phyloP scores from a whole-genome alignment of 2,888 invertebrate species.

The Eulithis testata region DNA sequence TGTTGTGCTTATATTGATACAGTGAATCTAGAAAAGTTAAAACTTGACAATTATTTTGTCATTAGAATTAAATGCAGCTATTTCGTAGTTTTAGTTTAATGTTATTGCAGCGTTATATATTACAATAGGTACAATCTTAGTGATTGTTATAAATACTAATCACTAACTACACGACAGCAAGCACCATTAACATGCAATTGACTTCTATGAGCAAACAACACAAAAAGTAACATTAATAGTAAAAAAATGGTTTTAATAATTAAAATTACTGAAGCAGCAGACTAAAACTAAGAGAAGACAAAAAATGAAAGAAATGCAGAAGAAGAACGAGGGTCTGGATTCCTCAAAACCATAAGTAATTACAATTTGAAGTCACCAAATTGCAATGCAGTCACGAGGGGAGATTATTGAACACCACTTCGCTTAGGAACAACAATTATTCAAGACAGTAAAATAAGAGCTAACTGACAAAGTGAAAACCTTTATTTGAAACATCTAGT shows the following conservation, averaged over 20 bases:
- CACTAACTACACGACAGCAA: constrained; percentile 18
- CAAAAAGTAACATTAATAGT: constrained; percentile 8
- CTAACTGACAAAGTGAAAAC: constrained; percentile 57
- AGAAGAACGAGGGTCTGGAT: constrained; percentile 82
- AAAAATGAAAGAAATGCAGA: constrained; percentile 60
- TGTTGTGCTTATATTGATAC: constrained; percentile 12
- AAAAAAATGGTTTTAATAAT: constrained; percentile 5
- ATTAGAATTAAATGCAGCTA: constrained; percentile 16
- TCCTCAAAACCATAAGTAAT: constrained; percentile 83
- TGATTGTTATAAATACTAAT: constrained; percentile 9
- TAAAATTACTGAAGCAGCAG: constrained; percentile 8
- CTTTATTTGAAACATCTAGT: constrained; percentile 66
- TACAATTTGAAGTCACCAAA: constrained; percentile 85
- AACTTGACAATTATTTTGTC: constrained; percentile 11
- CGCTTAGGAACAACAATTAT: constrained; percentile 51
- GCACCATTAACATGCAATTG: constrained; percentile 27
- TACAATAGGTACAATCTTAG: constrained; percentile 14
- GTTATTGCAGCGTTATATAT: constrained; percentile 4
- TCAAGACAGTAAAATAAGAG: constrained; percentile 59
- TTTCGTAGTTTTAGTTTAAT: constrained; percentile 1
- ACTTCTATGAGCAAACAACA: constrained; percentile 7
- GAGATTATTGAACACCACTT: constrained; percentile 82
- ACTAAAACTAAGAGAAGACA: constrained; percentile 15
- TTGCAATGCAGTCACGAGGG: constrained; percentile 85
- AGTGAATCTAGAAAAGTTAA: constrained; percentile 8